These are phyloP conservation scores for Sinopyrophorus schimmeli DNA, from an alignment of 2,888 invertebrate species.

Conservation along the genomic window DNA sequence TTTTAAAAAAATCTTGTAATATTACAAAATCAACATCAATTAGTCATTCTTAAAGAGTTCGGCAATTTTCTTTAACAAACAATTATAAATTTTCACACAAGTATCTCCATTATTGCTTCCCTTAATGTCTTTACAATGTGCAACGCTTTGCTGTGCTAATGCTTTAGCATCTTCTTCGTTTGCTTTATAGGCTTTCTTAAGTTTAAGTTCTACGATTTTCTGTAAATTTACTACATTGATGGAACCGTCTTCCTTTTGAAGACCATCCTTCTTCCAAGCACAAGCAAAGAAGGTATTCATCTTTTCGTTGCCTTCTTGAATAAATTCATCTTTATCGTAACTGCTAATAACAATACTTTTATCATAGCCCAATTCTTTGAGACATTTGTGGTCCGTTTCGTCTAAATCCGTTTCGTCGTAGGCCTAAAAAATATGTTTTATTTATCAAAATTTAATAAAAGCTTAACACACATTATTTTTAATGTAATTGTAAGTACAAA, in stretches of 20 bases:
- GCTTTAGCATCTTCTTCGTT: not conserved
- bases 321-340: slow-evolving; percentile 12
- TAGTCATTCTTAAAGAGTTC: slow-evolving; percentile 1
- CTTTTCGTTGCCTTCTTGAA: slow-evolving; percentile 10
- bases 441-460: no score
- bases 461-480: no score
- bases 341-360: slow-evolving; percentile 8
- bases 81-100: slow-evolving; percentile 18
- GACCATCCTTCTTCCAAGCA: slow-evolving; percentile 23
- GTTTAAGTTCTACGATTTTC: slow-evolving; percentile 1
- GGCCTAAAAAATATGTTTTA: slow-evolving; percentile 3
- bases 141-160: slow-evolving; percentile 12
- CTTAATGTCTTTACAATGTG: slow-evolving; percentile 4
- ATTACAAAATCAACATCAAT: no score
- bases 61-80: slow-evolving; percentile 1
- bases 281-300: slow-evolving; percentile 16
- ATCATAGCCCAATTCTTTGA: slow-evolving; percentile 9
- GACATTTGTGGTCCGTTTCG: slow-evolving; percentile 9
- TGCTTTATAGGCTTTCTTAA: slow-evolving; percentile 3
- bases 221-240: slow-evolving; percentile 3
- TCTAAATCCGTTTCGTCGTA: slow-evolving; percentile 15
- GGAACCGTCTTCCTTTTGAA: slow-evolving; percentile 13
- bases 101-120: slow-evolving; percentile 13
- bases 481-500: no score
- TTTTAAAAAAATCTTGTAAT: no score